A percentile compares a stretch with the other conserved stretches of the same genome.
phyloP scores from a whole-genome alignment of 2,797 vertebrate genomes.

The Carcharodon carcharias region DNA sequence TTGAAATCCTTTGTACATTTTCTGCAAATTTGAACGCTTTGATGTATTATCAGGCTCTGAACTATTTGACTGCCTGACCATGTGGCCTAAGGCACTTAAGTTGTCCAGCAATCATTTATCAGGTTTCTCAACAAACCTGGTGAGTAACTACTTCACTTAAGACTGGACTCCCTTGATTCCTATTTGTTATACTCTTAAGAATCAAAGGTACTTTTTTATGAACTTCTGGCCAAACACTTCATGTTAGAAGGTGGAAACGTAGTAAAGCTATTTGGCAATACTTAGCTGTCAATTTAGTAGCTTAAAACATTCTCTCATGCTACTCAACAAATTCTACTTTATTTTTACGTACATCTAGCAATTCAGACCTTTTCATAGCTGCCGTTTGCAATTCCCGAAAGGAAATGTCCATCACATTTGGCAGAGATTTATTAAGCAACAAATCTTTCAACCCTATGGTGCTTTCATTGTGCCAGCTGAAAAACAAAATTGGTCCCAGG shows the following conservation, averaged over 20 bases:
- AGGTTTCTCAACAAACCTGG: not conserved
- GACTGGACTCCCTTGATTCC: not conserved
- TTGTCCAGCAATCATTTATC: not conserved
- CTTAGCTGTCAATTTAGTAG: not conserved
- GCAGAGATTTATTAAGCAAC: not conserved
- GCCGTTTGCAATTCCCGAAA: not conserved
- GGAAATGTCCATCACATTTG: not conserved
- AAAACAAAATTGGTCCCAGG: not conserved
- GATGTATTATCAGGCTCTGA: not conserved
- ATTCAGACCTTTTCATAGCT: not conserved
- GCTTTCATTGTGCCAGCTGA: not conserved
- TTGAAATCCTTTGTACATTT: conserved; percentile 11
- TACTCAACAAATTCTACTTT: not conserved
- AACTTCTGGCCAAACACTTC: not conserved
- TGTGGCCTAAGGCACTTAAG: not conserved
- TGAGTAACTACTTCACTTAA: not conserved
- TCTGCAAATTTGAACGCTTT: not conserved
- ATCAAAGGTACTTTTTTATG: not conserved
- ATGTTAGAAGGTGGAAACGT: not conserved
- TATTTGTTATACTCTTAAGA: not conserved
- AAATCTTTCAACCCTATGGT: not conserved
- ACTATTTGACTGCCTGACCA: conserved; percentile 20
- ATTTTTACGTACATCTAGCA: not conserved
- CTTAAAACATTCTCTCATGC: not conserved
- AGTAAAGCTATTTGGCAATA: not conserved